phyloP scores from a whole-genome alignment of 2,888 invertebrate species.

The Eupithecia exiguata region DNA sequence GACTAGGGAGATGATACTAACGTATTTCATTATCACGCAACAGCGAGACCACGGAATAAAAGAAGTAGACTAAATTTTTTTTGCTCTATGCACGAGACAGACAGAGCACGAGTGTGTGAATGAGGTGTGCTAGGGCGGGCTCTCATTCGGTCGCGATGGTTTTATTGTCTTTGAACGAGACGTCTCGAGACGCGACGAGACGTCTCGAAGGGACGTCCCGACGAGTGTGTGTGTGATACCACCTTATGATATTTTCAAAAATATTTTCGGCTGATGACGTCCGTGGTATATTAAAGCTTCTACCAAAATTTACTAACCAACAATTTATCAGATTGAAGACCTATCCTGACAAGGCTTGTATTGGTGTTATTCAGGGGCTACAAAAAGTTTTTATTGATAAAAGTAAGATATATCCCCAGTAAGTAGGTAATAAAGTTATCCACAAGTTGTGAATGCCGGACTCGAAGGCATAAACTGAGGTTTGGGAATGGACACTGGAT shows the following conservation, averaged over 20 bases:
- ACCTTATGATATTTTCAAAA: not conserved
- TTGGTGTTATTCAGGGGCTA: not conserved
- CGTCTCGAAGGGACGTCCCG: too few relatives aligned
- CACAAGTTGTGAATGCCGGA: not conserved
- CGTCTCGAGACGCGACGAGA: too few relatives aligned
- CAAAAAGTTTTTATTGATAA: constrained; percentile 19
- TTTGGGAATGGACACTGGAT: not conserved
- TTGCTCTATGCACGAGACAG: too few relatives aligned
- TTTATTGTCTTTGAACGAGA: too few relatives aligned
- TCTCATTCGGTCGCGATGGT: too few relatives aligned
- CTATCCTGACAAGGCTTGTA: not conserved
- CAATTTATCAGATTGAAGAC: not conserved
- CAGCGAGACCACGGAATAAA: too few relatives aligned
- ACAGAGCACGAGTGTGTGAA: too few relatives aligned
- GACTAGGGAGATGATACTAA: too few relatives aligned
- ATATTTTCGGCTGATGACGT: not conserved
- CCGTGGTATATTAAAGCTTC: not conserved
- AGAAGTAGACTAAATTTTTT: too few relatives aligned
- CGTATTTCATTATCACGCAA: too few relatives aligned
- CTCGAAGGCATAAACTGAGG: constrained; percentile 3
- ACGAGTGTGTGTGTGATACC: too few relatives aligned
- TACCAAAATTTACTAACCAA: not conserved
- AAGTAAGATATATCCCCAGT: constrained; percentile 3
- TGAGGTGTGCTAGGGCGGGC: too few relatives aligned
- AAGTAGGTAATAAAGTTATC: constrained; percentile 5